Percentiles rank a stretch among this genome's conserved stretches.
phyloP scores from a whole-genome alignment of 2,113 vertebrate genomes.

The Atherinomorus stipes region DNA sequence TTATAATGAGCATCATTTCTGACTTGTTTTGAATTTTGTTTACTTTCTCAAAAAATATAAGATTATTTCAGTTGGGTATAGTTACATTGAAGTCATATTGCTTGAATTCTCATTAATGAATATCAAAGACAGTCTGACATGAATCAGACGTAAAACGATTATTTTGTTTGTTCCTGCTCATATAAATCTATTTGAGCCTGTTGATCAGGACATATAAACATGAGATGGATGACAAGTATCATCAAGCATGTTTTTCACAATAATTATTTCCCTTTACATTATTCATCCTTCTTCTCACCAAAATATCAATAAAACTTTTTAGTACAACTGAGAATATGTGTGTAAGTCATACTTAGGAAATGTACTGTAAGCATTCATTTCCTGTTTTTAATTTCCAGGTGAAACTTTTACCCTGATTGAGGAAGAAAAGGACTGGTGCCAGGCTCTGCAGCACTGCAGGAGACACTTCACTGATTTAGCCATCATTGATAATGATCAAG shows the following conservation, averaged over 20 bases:
- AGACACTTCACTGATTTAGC: conserved; percentile 31
- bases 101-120: no score
- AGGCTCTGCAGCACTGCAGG: conserved; percentile 63
- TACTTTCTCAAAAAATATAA: no score
- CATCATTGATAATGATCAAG: not conserved
- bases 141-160: no score
- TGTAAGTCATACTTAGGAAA: no score
- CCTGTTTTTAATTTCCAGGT: conserved; percentile 1
- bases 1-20: no score
- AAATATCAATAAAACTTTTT: no score
- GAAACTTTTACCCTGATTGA: not conserved
- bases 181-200: not conserved
- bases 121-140: no score
- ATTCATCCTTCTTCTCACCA: no score
- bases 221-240: not conserved
- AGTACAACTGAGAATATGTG: no score
- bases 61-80: no score
- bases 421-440: conserved; percentile 38
- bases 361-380: not conserved
- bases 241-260: not conserved
- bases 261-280: not conserved
- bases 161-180: not conserved
- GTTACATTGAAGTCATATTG: no score
- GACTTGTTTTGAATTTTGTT: no score
- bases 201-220: not conserved